Conservation (phyloP, 2,888 invertebrate genomes). For the Pseudococcus viburni region DNA sequence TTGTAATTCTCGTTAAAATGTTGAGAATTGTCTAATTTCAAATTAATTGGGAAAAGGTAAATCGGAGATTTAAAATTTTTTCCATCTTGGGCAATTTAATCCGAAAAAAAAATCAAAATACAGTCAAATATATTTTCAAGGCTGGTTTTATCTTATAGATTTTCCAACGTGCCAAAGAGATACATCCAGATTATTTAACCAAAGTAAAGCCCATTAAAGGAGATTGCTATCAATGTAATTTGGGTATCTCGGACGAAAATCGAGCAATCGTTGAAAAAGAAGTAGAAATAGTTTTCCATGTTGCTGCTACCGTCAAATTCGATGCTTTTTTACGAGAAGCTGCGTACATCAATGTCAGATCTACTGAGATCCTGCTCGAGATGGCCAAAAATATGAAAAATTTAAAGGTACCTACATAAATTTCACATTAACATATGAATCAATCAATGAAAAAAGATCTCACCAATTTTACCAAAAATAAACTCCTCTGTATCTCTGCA, state of each 20-base stretch:
- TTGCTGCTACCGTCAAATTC: constrained; percentile 92
- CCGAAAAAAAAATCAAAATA: too few species aligned
- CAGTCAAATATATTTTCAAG: not conserved
- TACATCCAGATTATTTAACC: constrained; percentile 75
- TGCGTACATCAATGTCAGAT: constrained; percentile 83
- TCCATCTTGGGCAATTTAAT: too few species aligned
- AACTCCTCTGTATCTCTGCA: too few species aligned
- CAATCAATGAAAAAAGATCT: too few species aligned
- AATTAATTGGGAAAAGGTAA: too few species aligned
- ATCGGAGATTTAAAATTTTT: too few species aligned
- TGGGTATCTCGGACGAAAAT: constrained; percentile 77
- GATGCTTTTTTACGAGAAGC: constrained; percentile 85
- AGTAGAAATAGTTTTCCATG: constrained; percentile 81
- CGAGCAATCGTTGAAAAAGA: constrained; percentile 74
- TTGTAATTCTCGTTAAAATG: too few species aligned
- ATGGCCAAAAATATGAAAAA: constrained; percentile 80
- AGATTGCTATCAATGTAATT: constrained; percentile 78
- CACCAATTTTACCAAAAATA: too few species aligned
- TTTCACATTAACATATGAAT: too few species aligned
- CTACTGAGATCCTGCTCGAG: constrained; percentile 81
- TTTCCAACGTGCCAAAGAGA: constrained; percentile 67
- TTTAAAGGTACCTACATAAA: constrained; percentile 73
- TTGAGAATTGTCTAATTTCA: too few species aligned
- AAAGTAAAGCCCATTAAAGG: constrained; percentile 80
- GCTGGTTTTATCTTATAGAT: constrained; percentile 56